Percentiles rank a stretch among this genome's conserved stretches.
These are phyloP conservation scores for Limnephilus marmoratus DNA, from an alignment of 2,888 invertebrate species.

Conservation along the genomic window DNA sequence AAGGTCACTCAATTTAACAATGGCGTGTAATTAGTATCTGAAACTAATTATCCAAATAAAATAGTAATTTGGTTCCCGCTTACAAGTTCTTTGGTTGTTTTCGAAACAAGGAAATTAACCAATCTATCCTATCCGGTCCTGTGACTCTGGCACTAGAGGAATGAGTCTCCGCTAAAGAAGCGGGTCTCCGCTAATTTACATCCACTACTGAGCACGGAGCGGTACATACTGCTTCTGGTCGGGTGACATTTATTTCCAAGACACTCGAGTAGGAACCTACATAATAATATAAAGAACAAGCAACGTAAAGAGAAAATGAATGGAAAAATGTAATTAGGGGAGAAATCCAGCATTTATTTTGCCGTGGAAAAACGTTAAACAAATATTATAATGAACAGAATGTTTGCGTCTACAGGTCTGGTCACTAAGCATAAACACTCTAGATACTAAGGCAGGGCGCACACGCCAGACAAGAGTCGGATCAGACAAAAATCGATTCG, in stretches of 20 bases:
- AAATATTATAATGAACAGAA: background rate
- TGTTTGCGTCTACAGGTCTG: background rate
- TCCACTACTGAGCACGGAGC: conserved; percentile 45
- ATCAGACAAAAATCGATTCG: too few relatives aligned
- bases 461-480: too few relatives aligned
- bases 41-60: background rate
- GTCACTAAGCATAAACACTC: background rate
- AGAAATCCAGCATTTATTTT: background rate
- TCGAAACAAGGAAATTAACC: conserved; percentile 61
- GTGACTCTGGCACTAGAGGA: conserved; percentile 24
- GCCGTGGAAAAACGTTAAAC: background rate
- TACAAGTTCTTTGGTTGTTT: conserved; percentile 36
- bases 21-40: background rate
- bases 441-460: too few relatives aligned
- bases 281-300: background rate
- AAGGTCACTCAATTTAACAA: background rate
- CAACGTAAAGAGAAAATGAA: background rate
- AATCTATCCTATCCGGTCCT: conserved; percentile 55
- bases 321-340: background rate
- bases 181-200: conserved; percentile 51
- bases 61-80: background rate
- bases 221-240: background rate
- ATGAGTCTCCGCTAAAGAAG: conserved; percentile 39
- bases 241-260: conserved; percentile 34
- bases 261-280: background rate